These are phyloP conservation scores for Nesoenas mayeri DNA, from an alignment of 2,113 vertebrate genomes.

Conservation along the genomic window DNA sequence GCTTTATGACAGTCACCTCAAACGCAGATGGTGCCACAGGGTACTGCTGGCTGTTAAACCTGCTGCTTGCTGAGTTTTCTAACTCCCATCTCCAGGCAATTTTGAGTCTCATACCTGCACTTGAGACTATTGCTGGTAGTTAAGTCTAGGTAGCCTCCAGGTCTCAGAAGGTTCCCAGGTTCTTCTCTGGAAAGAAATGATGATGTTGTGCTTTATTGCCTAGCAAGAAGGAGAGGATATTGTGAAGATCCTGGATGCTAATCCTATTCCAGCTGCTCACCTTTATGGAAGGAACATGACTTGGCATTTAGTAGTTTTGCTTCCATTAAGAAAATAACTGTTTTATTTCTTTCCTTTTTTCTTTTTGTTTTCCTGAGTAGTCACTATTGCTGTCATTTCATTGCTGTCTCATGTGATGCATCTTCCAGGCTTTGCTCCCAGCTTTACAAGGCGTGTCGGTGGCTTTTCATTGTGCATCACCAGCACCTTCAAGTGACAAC, in stretches of 20 bases:
- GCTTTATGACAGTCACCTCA: not conserved
- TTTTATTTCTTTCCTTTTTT: not conserved
- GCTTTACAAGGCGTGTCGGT: conserved; percentile 83
- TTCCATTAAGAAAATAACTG: not conserved
- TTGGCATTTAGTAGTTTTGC: not conserved
- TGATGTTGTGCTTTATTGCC: not conserved
- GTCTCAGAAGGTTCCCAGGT: not conserved
- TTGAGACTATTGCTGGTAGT: not conserved
- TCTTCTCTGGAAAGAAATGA: too few relatives aligned
- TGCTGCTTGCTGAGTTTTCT: not conserved
- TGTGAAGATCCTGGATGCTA: not conserved
- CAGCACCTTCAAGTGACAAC: conserved; percentile 87
- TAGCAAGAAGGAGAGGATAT: not conserved
- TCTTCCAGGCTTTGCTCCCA: conserved; percentile 83
- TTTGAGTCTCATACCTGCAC: not conserved
- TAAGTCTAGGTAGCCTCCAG: not conserved
- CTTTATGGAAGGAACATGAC: not conserved
- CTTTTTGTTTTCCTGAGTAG: not conserved
- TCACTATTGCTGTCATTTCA: not conserved
- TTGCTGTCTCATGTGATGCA: not conserved
- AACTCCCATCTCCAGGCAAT: not conserved
- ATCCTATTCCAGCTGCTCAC: not conserved
- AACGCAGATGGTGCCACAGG: not conserved
- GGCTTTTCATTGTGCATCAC: conserved; percentile 95
- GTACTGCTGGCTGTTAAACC: not conserved